Evolutionary conservation across 2,797 vertebrate species (phyloP).

Genomic region (Etheostoma perlongum): DNA sequence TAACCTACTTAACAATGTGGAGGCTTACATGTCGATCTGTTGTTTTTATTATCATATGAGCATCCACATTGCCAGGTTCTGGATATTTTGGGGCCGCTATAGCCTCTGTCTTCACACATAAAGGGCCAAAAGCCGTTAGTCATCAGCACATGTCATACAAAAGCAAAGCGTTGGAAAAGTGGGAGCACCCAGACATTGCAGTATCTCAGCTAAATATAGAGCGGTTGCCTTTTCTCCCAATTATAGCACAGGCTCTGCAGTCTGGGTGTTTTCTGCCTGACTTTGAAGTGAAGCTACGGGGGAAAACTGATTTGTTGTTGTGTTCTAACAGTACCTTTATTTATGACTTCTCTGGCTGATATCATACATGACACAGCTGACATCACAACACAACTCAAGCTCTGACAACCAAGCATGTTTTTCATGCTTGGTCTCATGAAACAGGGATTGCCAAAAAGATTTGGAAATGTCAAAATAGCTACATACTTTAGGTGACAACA

Average conservation of each 20-base stretch:
- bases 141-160: slow-evolving; percentile 47
- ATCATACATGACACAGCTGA: slow-evolving; percentile 20
- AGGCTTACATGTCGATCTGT: slow-evolving; percentile 41
- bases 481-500: background rate
- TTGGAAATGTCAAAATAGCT: background rate
- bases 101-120: slow-evolving; percentile 35
- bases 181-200: slow-evolving; percentile 80
- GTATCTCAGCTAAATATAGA: slow-evolving; percentile 81
- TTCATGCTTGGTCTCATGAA: slow-evolving; percentile 42
- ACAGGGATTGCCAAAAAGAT: slow-evolving; percentile 51
- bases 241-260: slow-evolving; percentile 76
- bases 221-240: slow-evolving; percentile 64
- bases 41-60: slow-evolving; percentile 37
- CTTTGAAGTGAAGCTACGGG: slow-evolving; percentile 48
- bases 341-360: slow-evolving; percentile 1
- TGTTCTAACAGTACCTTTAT: background rate
- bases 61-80: slow-evolving; percentile 17
- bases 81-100: slow-evolving; percentile 34
- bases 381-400: slow-evolving; percentile 50
- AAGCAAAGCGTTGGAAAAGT: slow-evolving; percentile 54
- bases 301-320: slow-evolving; percentile 22
- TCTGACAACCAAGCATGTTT: slow-evolving; percentile 7
- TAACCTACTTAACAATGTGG: slow-evolving; percentile 75
- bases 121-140: slow-evolving; percentile 43
- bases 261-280: slow-evolving; percentile 70